phyloP scores from a whole-genome alignment of 2,797 vertebrate species.

The Mormyrops boulengeri region DNA sequence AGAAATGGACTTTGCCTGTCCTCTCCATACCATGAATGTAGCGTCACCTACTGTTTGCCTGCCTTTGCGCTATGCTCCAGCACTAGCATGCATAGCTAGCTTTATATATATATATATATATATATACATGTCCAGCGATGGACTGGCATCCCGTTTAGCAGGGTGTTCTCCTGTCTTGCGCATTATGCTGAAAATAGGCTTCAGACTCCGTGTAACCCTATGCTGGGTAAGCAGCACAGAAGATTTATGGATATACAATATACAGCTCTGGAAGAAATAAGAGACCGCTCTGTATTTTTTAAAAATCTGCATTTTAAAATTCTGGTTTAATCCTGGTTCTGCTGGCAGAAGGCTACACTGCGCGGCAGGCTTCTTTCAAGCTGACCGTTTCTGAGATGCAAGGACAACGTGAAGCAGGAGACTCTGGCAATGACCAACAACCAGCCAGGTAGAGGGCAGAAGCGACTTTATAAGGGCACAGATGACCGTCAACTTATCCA shows the following conservation, averaged over 20 bases:
- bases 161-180: neutral
- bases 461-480: neutral
- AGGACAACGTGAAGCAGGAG: neutral
- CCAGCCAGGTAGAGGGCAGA: neutral
- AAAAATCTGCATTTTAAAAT: neutral
- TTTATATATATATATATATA: neutral
- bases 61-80: slow-evolving; percentile 23
- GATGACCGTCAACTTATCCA: neutral
- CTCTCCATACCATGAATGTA: slow-evolving; percentile 37
- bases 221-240: neutral
- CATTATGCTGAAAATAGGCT: neutral
- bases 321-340: neutral
- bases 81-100: slow-evolving; percentile 25
- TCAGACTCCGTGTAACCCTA: neutral
- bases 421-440: neutral
- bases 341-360: neutral
- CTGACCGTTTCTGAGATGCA: neutral
- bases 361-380: neutral
- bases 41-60: slow-evolving; percentile 35
- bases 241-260: neutral
- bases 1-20: slow-evolving; percentile 31
- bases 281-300: neutral
- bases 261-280: neutral
- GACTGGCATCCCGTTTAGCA: neutral
- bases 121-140: neutral